A percentile compares a stretch with the other conserved stretches of the same genome.
These are phyloP conservation scores for Lithobius niger DNA, from an alignment of 1,140 invertebrate species.

Conservation along the genomic window DNA sequence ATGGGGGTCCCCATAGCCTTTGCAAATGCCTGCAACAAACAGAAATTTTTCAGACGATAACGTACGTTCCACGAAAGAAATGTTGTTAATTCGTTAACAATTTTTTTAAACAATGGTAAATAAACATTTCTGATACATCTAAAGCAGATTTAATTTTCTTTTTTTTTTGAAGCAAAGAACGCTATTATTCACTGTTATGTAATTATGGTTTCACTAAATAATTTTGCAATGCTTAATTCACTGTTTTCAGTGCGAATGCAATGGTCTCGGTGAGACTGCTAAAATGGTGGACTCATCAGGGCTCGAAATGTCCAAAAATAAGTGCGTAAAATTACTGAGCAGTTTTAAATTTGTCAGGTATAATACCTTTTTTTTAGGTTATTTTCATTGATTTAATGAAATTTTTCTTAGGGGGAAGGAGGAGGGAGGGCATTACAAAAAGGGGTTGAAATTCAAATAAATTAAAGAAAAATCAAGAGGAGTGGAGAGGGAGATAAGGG, in stretches of 20 bases:
- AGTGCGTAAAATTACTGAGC: too few species aligned
- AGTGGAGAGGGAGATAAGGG: too few species aligned
- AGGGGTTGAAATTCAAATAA: too few species aligned
- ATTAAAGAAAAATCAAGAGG: too few species aligned
- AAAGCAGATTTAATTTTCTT: too few species aligned
- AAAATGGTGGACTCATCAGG: too few species aligned
- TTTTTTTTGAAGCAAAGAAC: neutral
- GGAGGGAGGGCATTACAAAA: too few species aligned
- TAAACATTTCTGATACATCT: too few species aligned
- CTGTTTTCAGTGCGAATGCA: neutral
- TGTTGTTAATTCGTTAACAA: conserved; percentile 6
- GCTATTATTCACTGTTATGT: neutral
- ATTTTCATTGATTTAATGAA: too few species aligned
- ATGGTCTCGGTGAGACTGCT: too few species aligned
- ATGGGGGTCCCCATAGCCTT: conserved; percentile 51
- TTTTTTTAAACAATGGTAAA: conserved; percentile 1
- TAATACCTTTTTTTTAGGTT: neutral
- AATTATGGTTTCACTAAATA: neutral
- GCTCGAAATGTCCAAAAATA: too few species aligned
- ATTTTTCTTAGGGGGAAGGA: too few species aligned
- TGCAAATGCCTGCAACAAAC: conserved; percentile 41
- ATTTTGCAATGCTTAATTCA: neutral
- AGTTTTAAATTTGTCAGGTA: neutral
- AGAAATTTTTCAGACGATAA: neutral
- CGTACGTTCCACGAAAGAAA: conserved; percentile 9